Evolutionary conservation across 2,797 vertebrate genomes (phyloP), one percentile per base, ranked within the genome.

Genomic region (Spinibarbus caldwelli): DNA sequence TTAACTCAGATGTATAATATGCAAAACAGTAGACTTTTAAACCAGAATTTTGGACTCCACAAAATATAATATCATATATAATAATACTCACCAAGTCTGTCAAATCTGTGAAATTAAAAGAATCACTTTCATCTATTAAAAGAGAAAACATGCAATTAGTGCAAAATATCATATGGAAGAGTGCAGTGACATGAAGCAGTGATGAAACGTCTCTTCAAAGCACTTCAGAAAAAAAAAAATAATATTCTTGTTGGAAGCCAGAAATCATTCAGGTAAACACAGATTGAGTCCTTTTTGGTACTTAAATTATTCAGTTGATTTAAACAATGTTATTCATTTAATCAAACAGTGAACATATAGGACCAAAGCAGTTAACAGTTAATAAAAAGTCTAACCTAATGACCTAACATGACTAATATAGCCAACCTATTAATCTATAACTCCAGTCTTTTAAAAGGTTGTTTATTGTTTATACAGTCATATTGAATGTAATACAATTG

Each of bases 201-300:
- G 6, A 34, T 66, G 34, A 76, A 54, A 5, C 34, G 29, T 8
- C 3, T 31, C 4, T 26, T 78, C n/a, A 64, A 64, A 78, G 57
- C 19, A 38, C 19, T 41, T 78, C 38, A 26, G 11, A 59, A 59
- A n/a, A 59, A n/a, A 57, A n/a, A 5, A 5, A 26, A 9, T 12
- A 59, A 3, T n/a, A 59, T 59, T 62, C 5, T 62, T 62, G 12
- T 14, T 62, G 26, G 26, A 62, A 62, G 5, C 26, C 26, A 15
- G 5, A 29, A 80, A 80, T 80, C 31, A 80, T 29, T 64, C 41
- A 66, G 10, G 26, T 47, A 31, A 47, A 47, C 41, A 79, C 34
- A 43, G 3, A 26, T 4, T 36, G 4, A 29, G 12, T 29, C 3
- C 7, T 52, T 52, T 52, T 8, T 52, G 19, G 21, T 57, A n/a